Conservation (phyloP, 2,797 vertebrate genomes). For the Hylomyscus alleni region DNA sequence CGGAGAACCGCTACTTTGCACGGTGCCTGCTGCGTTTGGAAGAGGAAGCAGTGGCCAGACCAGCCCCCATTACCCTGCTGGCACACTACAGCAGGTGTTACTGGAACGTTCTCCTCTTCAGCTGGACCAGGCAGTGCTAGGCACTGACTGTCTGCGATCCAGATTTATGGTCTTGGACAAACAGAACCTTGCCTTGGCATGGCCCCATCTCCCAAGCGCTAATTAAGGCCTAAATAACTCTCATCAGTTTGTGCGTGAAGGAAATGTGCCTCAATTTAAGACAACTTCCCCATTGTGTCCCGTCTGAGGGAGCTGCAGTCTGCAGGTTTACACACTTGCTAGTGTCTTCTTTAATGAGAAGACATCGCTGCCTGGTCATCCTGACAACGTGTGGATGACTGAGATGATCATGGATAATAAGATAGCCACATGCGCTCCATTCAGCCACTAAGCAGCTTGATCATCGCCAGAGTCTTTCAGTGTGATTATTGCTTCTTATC, state of each 20-base stretch:
- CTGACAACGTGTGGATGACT: constrained; percentile 25
- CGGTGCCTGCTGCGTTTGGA: constrained; percentile 27
- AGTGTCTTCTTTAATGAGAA: constrained; percentile 65
- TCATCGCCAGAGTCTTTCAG: constrained; percentile 75
- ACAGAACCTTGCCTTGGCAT: constrained; percentile 59
- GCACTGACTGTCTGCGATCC: constrained; percentile 32
- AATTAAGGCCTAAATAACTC: constrained; percentile 72
- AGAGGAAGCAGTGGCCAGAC: constrained; percentile 27
- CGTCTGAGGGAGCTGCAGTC: constrained; percentile 42
- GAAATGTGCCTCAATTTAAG: constrained; percentile 65
- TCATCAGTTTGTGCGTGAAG: constrained; percentile 63
- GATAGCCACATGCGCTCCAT: constrained; percentile 66
- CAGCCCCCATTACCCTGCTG: not conserved
- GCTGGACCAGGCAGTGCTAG: constrained; percentile 50
- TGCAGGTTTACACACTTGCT: constrained; percentile 34
- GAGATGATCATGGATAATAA: constrained; percentile 67
- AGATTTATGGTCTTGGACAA: constrained; percentile 76
- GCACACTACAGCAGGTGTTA: constrained; percentile 6
- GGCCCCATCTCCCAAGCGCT: constrained; percentile 32
- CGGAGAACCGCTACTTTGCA: not conserved
- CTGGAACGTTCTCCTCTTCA: not conserved
- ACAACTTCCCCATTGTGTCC: constrained; percentile 62
- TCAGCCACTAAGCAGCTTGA: constrained; percentile 79
- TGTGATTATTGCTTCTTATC: constrained; percentile 82
- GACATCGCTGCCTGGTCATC: constrained; percentile 67